Evolutionary conservation across 2,888 invertebrate species (phyloP), one percentile per base, ranked within the genome.

Genomic region (Ceratothoa steindachneri): DNA sequence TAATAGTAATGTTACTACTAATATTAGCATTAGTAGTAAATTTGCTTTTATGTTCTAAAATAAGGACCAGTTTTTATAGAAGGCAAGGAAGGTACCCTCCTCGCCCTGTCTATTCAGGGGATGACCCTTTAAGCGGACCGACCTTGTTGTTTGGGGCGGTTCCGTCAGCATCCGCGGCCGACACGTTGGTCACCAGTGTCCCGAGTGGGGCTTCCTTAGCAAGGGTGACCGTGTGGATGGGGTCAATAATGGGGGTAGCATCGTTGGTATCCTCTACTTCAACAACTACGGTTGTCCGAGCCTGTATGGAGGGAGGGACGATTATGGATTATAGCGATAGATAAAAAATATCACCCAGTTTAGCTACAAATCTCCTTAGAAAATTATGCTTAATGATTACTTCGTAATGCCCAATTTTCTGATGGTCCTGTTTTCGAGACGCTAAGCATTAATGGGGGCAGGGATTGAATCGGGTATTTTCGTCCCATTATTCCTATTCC

Each of bases 201-300:
- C 95, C 94, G 74, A 94, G 91, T 0, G 92, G 87, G 0, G 91
- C 90, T 41, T 93, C 90, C 82, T 93, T 94, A 81, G 93, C 92
- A 12, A 95, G 86, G 0, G 92, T 91, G 0, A 94, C 89, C 0
- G 94, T 93, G 69, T 91, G 90, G 0, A 93, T 90, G 0, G 92
- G 89, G 0, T 92, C 91, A 84, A 95, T 95, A 69, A 93, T 90
- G 4, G 95, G 95, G 0, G 93, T 89, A 81, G 93, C 91, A 84
- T 95, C 94, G 84, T 95, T 95, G 80, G 91, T 89, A 83, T 95
- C 95, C 88, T 93, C 72, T 3, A 81, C 75, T 31, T 68, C 67
- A 15, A 80, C 70, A 24, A 71, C 30, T 9, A 80, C 79, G 0
- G 66, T 67, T 29, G 72, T 73, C 24, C 73, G 72, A n/a, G 75